Percentiles rank a stretch among this genome's conserved stretches.
Evolutionary conservation across 2,888 invertebrate genomes (phyloP).

Genomic region (Lydus trimaculatus): DNA sequence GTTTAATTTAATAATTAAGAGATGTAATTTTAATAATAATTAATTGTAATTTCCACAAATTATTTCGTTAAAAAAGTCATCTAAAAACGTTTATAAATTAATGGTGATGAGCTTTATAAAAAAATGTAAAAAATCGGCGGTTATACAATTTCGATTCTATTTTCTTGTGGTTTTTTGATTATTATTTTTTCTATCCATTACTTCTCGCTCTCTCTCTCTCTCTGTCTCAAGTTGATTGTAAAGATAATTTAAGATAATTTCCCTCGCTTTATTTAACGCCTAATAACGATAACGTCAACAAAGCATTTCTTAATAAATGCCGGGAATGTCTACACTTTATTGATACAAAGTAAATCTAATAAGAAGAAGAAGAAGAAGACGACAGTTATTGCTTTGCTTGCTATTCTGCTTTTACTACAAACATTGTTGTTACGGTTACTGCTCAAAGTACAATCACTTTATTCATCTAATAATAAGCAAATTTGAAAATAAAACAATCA

Average conservation of each 20-base stretch:
- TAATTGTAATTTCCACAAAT: neutral
- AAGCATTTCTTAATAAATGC: conserved; percentile 43
- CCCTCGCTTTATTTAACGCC: conserved; percentile 39
- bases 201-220: neutral
- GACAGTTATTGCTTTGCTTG: conserved; percentile 47
- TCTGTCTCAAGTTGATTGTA: neutral
- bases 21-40: neutral
- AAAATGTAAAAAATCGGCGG: too few species aligned
- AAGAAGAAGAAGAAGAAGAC: conserved; percentile 33
- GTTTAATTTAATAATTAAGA: neutral
- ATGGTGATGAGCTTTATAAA: too few species aligned
- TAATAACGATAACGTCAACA: conserved; percentile 43
- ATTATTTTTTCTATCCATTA: too few species aligned
- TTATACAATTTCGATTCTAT: too few species aligned
- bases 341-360: conserved; percentile 51
- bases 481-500: neutral
- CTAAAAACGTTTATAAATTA: too few species aligned
- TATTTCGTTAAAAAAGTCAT: too few species aligned
- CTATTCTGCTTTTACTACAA: conserved; percentile 12
- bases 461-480: neutral
- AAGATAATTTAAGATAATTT: conserved; percentile 6
- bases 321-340: conserved; percentile 44
- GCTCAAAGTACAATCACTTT: neutral
- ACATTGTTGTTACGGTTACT: neutral
- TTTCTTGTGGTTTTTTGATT: neutral